A percentile compares a stretch with the other conserved stretches of the same genome.
Conservation (phyloP, 2,113 vertebrate genomes). For the Hemibagrus wyckioides region DNA sequence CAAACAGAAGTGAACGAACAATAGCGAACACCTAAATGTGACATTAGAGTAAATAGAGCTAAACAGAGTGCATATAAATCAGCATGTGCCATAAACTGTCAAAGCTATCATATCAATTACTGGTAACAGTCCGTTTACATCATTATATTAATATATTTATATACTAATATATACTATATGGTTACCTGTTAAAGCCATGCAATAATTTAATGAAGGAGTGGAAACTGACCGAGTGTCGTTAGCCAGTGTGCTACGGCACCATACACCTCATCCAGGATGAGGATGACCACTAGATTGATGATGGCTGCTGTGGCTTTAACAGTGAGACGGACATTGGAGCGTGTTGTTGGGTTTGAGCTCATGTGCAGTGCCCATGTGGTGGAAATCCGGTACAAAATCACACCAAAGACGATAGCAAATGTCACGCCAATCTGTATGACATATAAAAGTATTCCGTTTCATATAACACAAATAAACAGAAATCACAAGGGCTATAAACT, state of each 20-base stretch:
- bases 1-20: background rate
- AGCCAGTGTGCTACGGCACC: slow-evolving; percentile 93
- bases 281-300: slow-evolving; percentile 96
- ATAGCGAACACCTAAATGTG: background rate
- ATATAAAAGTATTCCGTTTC: background rate
- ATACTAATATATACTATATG: background rate
- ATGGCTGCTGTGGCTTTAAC: slow-evolving; percentile 96
- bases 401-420: slow-evolving; percentile 94
- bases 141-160: background rate
- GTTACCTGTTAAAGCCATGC: background rate
- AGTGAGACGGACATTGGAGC: slow-evolving; percentile 86
- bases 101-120: no score
- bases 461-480: background rate
- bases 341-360: slow-evolving; percentile 86
- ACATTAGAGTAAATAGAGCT: no score
- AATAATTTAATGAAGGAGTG: background rate
- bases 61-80: no score
- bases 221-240: slow-evolving; percentile 85
- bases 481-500: no score
- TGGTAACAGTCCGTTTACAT: background rate
- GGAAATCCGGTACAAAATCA: slow-evolving; percentile 95
- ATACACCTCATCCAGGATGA: slow-evolving; percentile 95
- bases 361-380: slow-evolving; percentile 90
- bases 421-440: slow-evolving; percentile 86
- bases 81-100: no score